Percentiles rank a stretch among this genome's conserved stretches.
Evolutionary conservation across 2,113 vertebrate genomes (phyloP).

Genomic region (Asarcornis scutulata): DNA sequence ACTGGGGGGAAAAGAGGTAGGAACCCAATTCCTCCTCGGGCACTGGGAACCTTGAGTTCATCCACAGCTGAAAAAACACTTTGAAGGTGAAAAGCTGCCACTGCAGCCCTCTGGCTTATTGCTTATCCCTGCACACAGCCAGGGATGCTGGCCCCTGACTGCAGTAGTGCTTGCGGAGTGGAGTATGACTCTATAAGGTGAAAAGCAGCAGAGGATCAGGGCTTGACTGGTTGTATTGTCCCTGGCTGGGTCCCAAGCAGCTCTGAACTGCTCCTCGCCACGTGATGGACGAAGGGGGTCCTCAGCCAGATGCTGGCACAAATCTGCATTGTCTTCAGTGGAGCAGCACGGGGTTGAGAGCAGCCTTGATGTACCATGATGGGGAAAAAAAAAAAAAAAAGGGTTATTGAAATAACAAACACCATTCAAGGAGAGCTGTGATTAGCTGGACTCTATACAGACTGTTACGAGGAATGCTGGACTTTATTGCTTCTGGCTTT

Average conservation of each 20-base stretch:
- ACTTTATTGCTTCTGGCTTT: not conserved
- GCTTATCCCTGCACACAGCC: not conserved
- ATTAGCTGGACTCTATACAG: not conserved
- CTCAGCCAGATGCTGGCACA: not conserved
- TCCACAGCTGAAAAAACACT: not conserved
- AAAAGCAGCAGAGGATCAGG: not conserved
- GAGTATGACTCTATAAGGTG: not conserved
- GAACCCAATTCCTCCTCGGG: not conserved
- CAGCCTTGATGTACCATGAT: not conserved
- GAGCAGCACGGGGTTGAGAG: not conserved
- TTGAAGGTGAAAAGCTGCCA: not conserved
- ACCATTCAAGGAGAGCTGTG: not conserved
- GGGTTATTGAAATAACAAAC: not conserved
- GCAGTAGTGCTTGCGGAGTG: not conserved
- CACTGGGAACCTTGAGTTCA: not conserved
- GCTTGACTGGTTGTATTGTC: not conserved
- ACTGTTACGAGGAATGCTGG: not conserved
- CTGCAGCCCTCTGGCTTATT: not conserved
- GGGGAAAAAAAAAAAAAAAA: not conserved
- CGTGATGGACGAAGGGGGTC: not conserved
- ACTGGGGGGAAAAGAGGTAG: not conserved
- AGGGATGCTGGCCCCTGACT: not conserved
- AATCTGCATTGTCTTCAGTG: not conserved
- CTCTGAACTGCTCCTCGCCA: accelerated
- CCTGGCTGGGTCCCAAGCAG: not conserved